phyloP scores from a whole-genome alignment of 2,113 vertebrate genomes.

The Bujurquina vittata region DNA sequence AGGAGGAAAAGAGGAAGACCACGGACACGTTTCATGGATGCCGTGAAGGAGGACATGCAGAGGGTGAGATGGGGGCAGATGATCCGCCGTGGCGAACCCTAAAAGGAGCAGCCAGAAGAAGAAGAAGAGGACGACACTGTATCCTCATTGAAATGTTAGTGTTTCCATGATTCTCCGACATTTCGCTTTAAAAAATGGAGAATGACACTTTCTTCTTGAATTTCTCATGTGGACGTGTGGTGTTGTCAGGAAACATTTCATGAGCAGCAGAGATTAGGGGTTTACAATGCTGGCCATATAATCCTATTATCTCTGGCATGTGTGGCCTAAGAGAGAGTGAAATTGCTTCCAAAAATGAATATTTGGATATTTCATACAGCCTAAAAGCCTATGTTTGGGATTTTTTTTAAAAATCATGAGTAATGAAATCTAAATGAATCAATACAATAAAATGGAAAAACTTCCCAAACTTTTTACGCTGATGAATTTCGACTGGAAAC shows the following conservation, averaged over 20 bases:
- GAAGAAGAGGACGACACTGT: neutral
- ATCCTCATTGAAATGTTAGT: neutral
- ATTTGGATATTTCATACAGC: fast-evolving
- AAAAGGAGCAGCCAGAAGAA: too few species aligned
- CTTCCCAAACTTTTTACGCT: neutral
- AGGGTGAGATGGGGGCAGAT: too few species aligned
- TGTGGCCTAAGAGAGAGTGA: neutral
- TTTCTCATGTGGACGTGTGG: neutral
- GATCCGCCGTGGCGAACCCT: too few species aligned
- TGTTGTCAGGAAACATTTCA: neutral
- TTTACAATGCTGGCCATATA: neutral
- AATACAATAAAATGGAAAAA: neutral
- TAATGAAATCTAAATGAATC: neutral
- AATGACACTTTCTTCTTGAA: neutral
- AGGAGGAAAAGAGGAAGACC: too few species aligned
- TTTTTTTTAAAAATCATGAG: neutral
- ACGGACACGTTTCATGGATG: too few species aligned
- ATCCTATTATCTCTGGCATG: neutral
- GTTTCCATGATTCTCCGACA: neutral
- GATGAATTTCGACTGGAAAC: neutral
- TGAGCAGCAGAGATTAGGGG: neutral
- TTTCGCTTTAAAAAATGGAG: neutral
- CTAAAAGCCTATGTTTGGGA: neutral
- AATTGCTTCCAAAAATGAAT: neutral
- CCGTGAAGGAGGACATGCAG: too few species aligned